Evolutionary conservation across 2,113 vertebrate species (phyloP).

Genomic region (Bungarus multicinctus): DNA sequence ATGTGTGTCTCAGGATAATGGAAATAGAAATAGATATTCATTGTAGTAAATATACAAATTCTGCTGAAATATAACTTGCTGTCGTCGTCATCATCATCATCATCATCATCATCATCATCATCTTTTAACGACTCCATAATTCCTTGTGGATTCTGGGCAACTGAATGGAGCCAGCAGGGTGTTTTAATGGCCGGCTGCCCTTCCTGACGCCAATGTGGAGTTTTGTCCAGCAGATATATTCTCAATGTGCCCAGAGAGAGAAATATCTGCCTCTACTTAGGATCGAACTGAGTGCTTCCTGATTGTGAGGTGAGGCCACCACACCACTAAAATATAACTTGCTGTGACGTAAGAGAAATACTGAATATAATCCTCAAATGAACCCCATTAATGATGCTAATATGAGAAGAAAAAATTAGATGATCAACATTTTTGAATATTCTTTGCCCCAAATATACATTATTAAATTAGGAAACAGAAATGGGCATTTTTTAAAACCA

Average conservation of each 20-base stretch:
- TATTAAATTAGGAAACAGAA: background rate
- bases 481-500: background rate
- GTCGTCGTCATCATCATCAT: background rate
- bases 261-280: too few relatives aligned
- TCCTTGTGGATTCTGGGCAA: too few relatives aligned
- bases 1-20: background rate
- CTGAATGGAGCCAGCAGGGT: too few relatives aligned
- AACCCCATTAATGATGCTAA: background rate
- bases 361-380: background rate
- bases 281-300: too few relatives aligned
- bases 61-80: background rate
- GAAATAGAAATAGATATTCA: background rate
- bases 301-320: too few relatives aligned
- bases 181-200: too few relatives aligned
- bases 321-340: background rate
- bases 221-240: too few relatives aligned
- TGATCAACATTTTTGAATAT: background rate
- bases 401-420: background rate
- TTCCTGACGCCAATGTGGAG: too few relatives aligned
- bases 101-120: too few relatives aligned
- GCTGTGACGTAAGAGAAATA: background rate
- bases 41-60: background rate
- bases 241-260: too few relatives aligned
- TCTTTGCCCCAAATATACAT: background rate
- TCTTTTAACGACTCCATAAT: too few relatives aligned